These are phyloP conservation scores for Scolopax mira DNA, from an alignment of 2,113 vertebrate species.

Conservation along the genomic window DNA sequence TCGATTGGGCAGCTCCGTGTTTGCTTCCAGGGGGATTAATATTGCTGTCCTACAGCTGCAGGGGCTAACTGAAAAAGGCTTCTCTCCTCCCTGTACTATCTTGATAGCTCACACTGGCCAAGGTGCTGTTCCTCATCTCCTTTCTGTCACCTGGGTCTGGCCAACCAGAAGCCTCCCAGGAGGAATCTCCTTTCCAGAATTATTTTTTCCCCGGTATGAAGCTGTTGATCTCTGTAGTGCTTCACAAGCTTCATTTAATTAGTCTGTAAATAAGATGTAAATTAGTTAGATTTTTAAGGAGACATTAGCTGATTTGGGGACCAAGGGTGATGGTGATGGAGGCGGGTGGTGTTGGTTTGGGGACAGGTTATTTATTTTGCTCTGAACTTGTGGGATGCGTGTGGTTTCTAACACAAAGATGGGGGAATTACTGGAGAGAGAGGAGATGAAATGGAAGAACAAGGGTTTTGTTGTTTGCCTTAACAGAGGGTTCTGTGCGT, in stretches of 20 bases:
- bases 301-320: neutral
- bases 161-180: accelerated
- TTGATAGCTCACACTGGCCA: neutral
- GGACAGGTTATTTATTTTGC: neutral
- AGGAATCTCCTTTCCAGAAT: neutral
- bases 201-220: neutral
- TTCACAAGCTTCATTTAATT: neutral
- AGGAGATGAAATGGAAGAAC: neutral
- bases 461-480: neutral
- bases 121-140: neutral
- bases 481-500: neutral
- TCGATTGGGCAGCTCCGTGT: neutral
- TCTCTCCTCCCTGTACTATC: neutral
- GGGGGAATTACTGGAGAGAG: neutral
- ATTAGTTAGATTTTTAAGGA: neutral
- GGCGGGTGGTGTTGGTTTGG: neutral
- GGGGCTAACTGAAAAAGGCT: neutral
- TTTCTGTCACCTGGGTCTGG: accelerated
- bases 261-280: too few species aligned
- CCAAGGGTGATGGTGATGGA: neutral
- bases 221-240: neutral
- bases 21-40: neutral
- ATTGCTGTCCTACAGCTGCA: neutral
- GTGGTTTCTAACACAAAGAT: neutral
- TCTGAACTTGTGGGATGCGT: neutral